These are phyloP conservation scores for Brachyhypopomus occidentalis DNA, from an alignment of 2,113 vertebrate genomes.

Conservation along the genomic window DNA sequence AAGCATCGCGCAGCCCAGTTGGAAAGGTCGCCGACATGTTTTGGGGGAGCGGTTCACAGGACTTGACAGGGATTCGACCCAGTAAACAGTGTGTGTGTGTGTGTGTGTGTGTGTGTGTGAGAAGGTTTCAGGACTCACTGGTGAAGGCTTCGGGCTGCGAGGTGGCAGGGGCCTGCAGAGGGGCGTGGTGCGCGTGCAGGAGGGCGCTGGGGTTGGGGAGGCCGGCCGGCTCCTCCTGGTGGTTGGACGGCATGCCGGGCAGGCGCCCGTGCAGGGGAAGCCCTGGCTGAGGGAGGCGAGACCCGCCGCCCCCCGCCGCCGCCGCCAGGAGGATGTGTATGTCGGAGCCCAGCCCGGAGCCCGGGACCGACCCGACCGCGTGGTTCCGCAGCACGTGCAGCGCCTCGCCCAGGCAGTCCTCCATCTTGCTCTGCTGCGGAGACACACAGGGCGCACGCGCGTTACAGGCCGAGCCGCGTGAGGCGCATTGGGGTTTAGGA, in stretches of 20 bases:
- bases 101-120: too few species aligned
- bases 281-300: conserved; percentile 75
- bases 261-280: conserved; percentile 80
- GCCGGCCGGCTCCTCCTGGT: conserved; percentile 78
- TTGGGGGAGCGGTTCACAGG: too few species aligned
- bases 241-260: conserved; percentile 78
- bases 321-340: conserved; percentile 81
- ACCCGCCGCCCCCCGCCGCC: conserved; percentile 48
- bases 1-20: background rate
- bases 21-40: too few species aligned
- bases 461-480: too few species aligned
- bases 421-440: conserved; percentile 85
- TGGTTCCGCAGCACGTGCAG: conserved; percentile 92
- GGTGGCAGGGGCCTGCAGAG: conserved; percentile 76
- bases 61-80: too few species aligned
- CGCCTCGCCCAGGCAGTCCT: conserved; percentile 94
- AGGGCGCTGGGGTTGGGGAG: conserved; percentile 74
- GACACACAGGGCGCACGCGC: background rate
- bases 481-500: background rate
- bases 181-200: conserved; percentile 79
- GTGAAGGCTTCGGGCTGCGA: conserved; percentile 82
- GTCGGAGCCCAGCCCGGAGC: conserved; percentile 73
- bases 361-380: conserved; percentile 79
- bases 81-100: too few species aligned
- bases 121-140: conserved; percentile 69